Conservation (phyloP, 2,797 vertebrate species). For the Cossypha polioptera region DNA sequence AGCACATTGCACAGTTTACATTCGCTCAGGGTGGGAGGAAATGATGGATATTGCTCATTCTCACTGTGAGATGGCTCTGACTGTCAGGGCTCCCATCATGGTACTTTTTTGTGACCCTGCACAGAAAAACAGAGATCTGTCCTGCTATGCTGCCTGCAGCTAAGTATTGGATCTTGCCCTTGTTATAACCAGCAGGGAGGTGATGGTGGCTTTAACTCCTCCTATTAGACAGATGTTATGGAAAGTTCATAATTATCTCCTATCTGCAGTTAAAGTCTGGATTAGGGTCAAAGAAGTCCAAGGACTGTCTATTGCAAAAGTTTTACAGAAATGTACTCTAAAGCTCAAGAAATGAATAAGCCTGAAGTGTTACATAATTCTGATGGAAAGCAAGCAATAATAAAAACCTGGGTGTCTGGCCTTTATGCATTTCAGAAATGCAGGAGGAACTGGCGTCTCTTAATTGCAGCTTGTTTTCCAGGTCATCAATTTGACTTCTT, state of each 20-base stretch:
- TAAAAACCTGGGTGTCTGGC: not conserved
- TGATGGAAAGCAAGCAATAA: not conserved
- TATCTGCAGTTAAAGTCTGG: not conserved
- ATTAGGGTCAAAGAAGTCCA: not conserved
- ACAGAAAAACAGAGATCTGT: not conserved
- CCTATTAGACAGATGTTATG: fast-evolving
- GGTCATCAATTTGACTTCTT: slow-evolving; percentile 31
- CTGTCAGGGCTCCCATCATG: not conserved
- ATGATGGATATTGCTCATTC: not conserved
- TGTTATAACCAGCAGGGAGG: not conserved
- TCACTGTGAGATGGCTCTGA: not conserved
- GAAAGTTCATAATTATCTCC: not conserved
- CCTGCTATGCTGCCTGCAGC: not conserved
- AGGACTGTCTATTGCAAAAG: not conserved
- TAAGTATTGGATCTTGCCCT: not conserved
- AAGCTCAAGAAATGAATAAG: not conserved
- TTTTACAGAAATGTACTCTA: not conserved
- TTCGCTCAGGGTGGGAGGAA: not conserved
- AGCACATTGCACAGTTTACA: not conserved
- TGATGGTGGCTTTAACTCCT: not conserved
- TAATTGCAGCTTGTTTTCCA: slow-evolving; percentile 55
- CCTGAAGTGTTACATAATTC: not conserved
- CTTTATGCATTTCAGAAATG: not conserved
- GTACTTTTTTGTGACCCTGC: not conserved
- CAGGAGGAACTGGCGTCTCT: not conserved